Evolutionary conservation across 1,140 invertebrate genomes (phyloP).

Genomic region (Neotoxoptera formosana): DNA sequence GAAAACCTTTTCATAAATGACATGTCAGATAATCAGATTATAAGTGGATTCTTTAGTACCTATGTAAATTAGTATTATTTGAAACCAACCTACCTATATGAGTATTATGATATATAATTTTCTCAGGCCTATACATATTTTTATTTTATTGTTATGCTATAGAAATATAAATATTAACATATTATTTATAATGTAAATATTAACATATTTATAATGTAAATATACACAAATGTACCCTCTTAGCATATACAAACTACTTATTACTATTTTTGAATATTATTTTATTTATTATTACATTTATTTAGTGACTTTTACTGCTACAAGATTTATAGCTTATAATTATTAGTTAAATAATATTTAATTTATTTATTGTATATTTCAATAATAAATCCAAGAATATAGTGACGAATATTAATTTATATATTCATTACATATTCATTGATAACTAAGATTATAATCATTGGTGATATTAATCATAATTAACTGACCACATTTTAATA

Average conservation of each 20-base stretch:
- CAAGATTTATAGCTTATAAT: no score
- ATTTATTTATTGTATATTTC: no score
- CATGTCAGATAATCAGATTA: background rate
- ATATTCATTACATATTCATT: conserved; percentile 14
- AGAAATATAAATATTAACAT: background rate
- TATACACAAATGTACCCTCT: background rate
- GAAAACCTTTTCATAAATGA: background rate
- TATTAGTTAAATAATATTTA: no score
- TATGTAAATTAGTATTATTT: conserved; percentile 45
- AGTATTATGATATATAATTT: conserved; percentile 5
- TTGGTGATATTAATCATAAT: background rate
- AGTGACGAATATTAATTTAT: conserved; percentile 40
- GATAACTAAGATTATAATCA: conserved; percentile 6
- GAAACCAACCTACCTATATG: background rate
- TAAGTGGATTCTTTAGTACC: conserved; percentile 11
- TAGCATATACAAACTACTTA: background rate
- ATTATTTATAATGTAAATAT: background rate
- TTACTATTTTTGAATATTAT: background rate
- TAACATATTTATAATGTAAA: background rate
- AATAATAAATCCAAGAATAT: background rate
- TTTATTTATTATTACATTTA: background rate
- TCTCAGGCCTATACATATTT: background rate
- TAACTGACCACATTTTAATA: background rate
- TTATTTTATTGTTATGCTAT: conserved; percentile 23
- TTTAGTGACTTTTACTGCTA: no score